phyloP scores from a whole-genome alignment of 2,797 vertebrate species.

The Acrocephalus scirpaceus region DNA sequence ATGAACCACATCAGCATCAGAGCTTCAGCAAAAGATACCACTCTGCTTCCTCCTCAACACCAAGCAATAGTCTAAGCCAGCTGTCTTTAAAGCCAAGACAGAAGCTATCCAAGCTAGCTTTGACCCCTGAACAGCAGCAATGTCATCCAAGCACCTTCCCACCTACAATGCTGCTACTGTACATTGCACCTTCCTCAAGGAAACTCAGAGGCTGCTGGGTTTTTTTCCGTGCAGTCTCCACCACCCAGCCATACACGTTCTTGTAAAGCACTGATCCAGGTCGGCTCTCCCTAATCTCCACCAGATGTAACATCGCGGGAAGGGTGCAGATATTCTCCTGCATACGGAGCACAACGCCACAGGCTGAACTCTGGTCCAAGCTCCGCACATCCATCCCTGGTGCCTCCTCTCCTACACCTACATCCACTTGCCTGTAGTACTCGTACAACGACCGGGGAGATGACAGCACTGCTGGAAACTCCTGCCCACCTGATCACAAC shows the following conservation, averaged over 20 bases:
- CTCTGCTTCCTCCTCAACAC: neutral
- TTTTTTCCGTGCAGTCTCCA: neutral
- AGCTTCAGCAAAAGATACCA: neutral
- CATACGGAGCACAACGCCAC: neutral
- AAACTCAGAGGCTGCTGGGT: neutral
- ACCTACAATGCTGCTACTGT: neutral
- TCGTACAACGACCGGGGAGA: neutral
- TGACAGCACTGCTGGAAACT: constrained; percentile 43
- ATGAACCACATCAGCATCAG: neutral
- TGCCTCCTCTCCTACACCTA: neutral
- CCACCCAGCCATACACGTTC: neutral
- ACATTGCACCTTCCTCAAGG: neutral
- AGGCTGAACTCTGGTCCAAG: constrained; percentile 10
- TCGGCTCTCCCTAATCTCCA: neutral
- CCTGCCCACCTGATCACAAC: constrained; percentile 19
- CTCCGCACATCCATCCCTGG: neutral
- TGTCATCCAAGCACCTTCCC: neutral
- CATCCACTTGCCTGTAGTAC: constrained; percentile 20
- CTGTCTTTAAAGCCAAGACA: neutral
- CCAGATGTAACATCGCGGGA: neutral
- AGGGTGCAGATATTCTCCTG: neutral
- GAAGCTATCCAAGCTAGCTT: neutral
- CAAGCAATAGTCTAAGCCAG: neutral
- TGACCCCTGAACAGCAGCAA: constrained; percentile 29
- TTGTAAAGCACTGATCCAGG: neutral